A percentile compares a stretch with the other conserved stretches of the same genome.
Evolutionary conservation across 2,797 vertebrate genomes (phyloP).

Genomic region (Lagodon rhomboides): DNA sequence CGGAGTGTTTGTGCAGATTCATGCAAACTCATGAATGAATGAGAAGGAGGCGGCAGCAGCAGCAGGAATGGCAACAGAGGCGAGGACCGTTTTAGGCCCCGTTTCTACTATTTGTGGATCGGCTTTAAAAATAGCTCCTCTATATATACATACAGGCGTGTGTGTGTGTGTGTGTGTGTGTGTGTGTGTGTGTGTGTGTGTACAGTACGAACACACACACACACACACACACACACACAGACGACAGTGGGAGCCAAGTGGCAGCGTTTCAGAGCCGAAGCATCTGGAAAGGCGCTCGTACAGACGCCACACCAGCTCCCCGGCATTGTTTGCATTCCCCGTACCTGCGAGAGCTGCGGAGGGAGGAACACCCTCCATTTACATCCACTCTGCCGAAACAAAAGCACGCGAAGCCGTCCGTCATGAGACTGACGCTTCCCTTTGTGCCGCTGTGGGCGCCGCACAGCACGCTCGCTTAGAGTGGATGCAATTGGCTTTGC

Average conservation of each 20-base stretch:
- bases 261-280: slow-evolving; percentile 58
- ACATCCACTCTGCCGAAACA: slow-evolving; percentile 65
- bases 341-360: slow-evolving; percentile 71
- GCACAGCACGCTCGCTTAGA: slow-evolving; percentile 53
- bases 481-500: slow-evolving; percentile 67
- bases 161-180: slow-evolving; percentile 21
- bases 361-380: slow-evolving; percentile 65
- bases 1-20: slow-evolving; percentile 63
- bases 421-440: slow-evolving; percentile 62
- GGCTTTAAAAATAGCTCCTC: slow-evolving; percentile 83
- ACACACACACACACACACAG: slow-evolving; percentile 47
- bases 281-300: slow-evolving; percentile 60
- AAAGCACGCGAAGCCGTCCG: slow-evolving; percentile 59
- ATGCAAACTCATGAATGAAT: slow-evolving; percentile 82
- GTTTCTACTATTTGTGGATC: slow-evolving; percentile 82
- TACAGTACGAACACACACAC: slow-evolving; percentile 33
- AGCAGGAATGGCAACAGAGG: slow-evolving; percentile 74
- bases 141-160: slow-evolving; percentile 78
- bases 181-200: too few relatives aligned
- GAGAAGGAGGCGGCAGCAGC: slow-evolving; percentile 62
- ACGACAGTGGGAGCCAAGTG: slow-evolving; percentile 62
- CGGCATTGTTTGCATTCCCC: slow-evolving; percentile 71
- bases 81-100: slow-evolving; percentile 79
- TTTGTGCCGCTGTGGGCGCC: slow-evolving; percentile 67
- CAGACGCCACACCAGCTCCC: slow-evolving; percentile 62